These are phyloP conservation scores for Drosophila bipectinata DNA, from an alignment of 1,140 invertebrate genomes.

Conservation along the genomic window DNA sequence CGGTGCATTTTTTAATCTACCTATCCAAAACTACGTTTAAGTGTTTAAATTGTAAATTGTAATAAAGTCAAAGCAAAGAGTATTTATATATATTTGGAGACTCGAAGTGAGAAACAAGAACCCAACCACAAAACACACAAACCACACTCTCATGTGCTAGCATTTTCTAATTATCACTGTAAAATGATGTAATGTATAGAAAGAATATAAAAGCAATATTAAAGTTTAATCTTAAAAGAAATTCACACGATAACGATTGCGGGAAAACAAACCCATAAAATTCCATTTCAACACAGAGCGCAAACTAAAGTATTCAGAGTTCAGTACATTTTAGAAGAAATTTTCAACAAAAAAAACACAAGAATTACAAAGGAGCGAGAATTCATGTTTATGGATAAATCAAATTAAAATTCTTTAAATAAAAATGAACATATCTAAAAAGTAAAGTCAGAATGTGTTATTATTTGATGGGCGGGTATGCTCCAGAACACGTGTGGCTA, in stretches of 20 bases:
- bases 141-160: constrained; percentile 53
- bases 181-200: constrained; percentile 76
- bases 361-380: constrained; percentile 33
- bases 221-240: constrained; percentile 68
- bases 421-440: constrained; percentile 83
- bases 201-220: constrained; percentile 78
- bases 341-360: constrained; percentile 47
- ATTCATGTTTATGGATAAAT: constrained; percentile 78
- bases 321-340: constrained; percentile 73
- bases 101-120: constrained; percentile 12
- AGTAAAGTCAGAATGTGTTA: constrained; percentile 15
- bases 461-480: constrained; percentile 4
- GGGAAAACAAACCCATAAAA: constrained; percentile 38
- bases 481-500: background rate
- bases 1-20: constrained; percentile 72
- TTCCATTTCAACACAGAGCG: constrained; percentile 58
- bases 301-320: constrained; percentile 61
- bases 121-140: constrained; percentile 3
- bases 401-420: constrained; percentile 79
- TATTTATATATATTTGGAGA: constrained; percentile 43
- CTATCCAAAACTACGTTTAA: constrained; percentile 63
- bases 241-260: constrained; percentile 40
- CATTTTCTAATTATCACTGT: constrained; percentile 70
- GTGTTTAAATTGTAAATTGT: constrained; percentile 79
- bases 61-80: constrained; percentile 44